Evolutionary conservation across 2,888 invertebrate species (phyloP).

Genomic region (Caenorhabditis sp.): DNA sequence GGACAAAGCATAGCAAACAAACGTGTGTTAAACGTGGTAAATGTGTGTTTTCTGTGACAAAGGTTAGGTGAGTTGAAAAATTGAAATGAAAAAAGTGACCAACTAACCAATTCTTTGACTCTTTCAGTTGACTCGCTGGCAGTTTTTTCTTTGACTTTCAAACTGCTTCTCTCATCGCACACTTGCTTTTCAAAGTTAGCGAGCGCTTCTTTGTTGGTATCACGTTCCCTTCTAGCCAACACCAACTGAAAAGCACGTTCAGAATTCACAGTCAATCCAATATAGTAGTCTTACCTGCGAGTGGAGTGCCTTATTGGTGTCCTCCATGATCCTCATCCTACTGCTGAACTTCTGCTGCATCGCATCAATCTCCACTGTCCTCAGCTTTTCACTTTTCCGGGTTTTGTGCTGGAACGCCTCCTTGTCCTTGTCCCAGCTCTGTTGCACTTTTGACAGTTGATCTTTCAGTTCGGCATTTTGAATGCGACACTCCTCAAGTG

Average conservation of each 20-base stretch:
- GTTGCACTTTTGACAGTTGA: slow-evolving; percentile 69
- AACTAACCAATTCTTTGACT: slow-evolving; percentile 63
- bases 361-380: slow-evolving; percentile 76
- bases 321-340: slow-evolving; percentile 79
- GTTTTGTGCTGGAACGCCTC: slow-evolving; percentile 75
- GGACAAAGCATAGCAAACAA: slow-evolving; percentile 1
- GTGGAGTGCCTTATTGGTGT: slow-evolving; percentile 78
- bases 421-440: slow-evolving; percentile 72
- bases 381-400: slow-evolving; percentile 76
- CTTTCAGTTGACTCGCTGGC: slow-evolving; percentile 54
- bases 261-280: too few relatives aligned
- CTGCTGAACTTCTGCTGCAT: slow-evolving; percentile 78
- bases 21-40: slow-evolving; percentile 49
- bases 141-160: slow-evolving; percentile 67
- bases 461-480: slow-evolving; percentile 74
- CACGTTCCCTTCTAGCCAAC: slow-evolving; percentile 77
- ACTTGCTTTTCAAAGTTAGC: slow-evolving; percentile 65
- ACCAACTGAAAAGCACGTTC: slow-evolving; percentile 76
- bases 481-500: slow-evolving; percentile 68
- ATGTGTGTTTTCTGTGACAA: slow-evolving; percentile 56
- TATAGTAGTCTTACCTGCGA: slow-evolving; percentile 75
- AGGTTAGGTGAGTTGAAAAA: slow-evolving; percentile 22
- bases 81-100: not conserved
- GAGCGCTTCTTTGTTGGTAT: slow-evolving; percentile 72
- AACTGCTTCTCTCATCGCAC: slow-evolving; percentile 56